Evolutionary conservation across 2,113 vertebrate species (phyloP).

Genomic region (Catharus fuscescens): DNA sequence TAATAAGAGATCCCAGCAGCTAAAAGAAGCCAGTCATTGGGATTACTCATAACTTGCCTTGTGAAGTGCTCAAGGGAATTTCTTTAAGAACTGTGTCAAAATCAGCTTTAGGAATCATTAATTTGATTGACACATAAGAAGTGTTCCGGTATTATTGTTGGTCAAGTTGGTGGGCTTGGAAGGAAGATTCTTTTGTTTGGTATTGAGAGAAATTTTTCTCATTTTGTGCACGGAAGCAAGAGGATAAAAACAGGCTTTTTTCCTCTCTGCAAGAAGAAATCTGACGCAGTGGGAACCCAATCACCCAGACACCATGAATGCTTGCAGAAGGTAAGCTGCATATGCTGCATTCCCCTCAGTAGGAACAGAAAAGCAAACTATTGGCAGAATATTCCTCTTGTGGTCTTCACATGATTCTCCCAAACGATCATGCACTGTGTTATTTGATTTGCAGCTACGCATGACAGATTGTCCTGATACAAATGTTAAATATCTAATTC

Average conservation of each 20-base stretch:
- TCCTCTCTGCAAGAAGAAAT: not conserved
- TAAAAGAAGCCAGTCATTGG: conserved; percentile 10
- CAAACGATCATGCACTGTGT: not conserved
- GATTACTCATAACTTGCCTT: conserved; percentile 38
- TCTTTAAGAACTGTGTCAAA: not conserved
- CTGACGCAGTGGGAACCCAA: not conserved
- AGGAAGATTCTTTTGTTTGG: not conserved
- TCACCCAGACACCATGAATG: conserved; percentile 48
- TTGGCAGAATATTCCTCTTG: not conserved
- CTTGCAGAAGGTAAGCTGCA: conserved; percentile 63
- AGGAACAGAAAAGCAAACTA: not conserved
- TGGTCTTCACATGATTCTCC: not conserved
- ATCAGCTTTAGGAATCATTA: not conserved
- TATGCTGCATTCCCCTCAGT: not conserved
- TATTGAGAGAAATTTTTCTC: not conserved
- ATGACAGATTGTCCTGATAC: not conserved
- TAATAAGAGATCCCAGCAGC: conserved; percentile 42
- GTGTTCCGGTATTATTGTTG: not conserved
- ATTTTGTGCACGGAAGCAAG: not conserved
- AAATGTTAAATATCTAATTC: not conserved
- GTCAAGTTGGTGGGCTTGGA: not conserved
- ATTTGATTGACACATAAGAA: not conserved
- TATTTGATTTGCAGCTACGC: not conserved
- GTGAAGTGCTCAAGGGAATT: conserved; percentile 6
- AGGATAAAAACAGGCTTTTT: not conserved